A percentile compares a stretch with the other conserved stretches of the same genome.
Conservation (phyloP, 2,113 vertebrate genomes). For the Garra rufa region DNA sequence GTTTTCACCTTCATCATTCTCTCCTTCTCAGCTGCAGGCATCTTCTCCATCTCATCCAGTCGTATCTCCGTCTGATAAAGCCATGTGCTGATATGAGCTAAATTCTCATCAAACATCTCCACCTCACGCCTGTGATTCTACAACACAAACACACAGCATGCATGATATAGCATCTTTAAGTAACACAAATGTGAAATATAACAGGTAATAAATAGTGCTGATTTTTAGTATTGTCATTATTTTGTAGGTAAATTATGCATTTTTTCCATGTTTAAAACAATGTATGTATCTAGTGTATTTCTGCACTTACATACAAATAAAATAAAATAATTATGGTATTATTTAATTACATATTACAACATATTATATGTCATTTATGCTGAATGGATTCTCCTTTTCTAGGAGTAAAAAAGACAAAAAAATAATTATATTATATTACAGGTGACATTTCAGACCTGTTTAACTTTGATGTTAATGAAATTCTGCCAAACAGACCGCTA, state of each 20-base stretch:
- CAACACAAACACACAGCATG: not conserved
- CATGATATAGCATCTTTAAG: not conserved
- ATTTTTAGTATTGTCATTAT: too few species aligned
- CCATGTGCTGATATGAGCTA: conserved; percentile 99
- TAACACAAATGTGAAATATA: not conserved
- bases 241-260: too few species aligned
- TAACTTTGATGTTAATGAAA: not conserved
- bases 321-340: too few species aligned
- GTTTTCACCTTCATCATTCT: conserved; percentile 85
- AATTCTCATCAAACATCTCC: conserved; percentile 94
- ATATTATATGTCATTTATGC: too few species aligned
- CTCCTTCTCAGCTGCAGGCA: conserved; percentile 82
- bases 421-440: not conserved
- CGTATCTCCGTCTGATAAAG: conserved; percentile 95
- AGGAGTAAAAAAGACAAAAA: not conserved
- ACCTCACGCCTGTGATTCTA: conserved; percentile 93
- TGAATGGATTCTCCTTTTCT: too few species aligned
- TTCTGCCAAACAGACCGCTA: not conserved
- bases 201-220: too few species aligned
- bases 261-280: not conserved
- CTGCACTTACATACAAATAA: too few species aligned
- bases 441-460: not conserved
- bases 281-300: too few species aligned
- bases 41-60: conserved; percentile 91
- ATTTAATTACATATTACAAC: too few species aligned